Percentiles rank a stretch among this genome's conserved stretches.
These are phyloP conservation scores for Ascaphus truei DNA, from an alignment of 2,113 vertebrate species.

Conservation along the genomic window DNA sequence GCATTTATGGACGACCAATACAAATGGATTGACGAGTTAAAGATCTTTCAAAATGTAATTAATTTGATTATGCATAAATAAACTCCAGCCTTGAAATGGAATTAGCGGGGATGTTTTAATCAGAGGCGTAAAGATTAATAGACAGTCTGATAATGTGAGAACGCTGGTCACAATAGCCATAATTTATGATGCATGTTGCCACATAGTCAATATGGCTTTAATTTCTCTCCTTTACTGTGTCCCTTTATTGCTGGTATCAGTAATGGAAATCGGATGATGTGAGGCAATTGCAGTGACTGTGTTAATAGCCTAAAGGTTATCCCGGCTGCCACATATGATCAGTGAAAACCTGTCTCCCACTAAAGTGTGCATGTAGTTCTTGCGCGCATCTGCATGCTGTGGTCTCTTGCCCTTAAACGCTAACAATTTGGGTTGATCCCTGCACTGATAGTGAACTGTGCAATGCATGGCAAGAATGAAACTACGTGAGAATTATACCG, in stretches of 20 bases:
- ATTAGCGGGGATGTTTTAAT: conserved; percentile 54
- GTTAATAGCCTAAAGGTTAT: neutral
- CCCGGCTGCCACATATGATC: neutral
- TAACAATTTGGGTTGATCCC: neutral
- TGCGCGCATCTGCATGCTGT: neutral
- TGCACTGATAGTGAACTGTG: no score
- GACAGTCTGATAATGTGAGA: conserved; percentile 50
- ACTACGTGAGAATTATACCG: no score
- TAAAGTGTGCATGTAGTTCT: neutral
- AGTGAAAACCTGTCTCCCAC: neutral
- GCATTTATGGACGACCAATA: conserved; percentile 38
- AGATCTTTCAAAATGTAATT: conserved; percentile 69
- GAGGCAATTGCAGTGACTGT: neutral
- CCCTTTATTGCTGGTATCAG: conserved; percentile 53
- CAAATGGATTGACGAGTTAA: conserved; percentile 59
- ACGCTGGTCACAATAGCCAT: conserved; percentile 54
- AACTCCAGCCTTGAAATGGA: conserved; percentile 40
- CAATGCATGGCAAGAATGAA: no score
- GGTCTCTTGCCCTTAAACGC: neutral
- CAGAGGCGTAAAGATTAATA: conserved; percentile 63
- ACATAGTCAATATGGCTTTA: conserved; percentile 79
- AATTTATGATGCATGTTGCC: conserved; percentile 74
- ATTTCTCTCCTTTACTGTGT: conserved; percentile 58
- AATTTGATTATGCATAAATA: conserved; percentile 65
- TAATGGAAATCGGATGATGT: conserved; percentile 61